These are phyloP conservation scores for Chionoecetes opilio DNA, from an alignment of 1,140 invertebrate genomes.

Conservation along the genomic window DNA sequence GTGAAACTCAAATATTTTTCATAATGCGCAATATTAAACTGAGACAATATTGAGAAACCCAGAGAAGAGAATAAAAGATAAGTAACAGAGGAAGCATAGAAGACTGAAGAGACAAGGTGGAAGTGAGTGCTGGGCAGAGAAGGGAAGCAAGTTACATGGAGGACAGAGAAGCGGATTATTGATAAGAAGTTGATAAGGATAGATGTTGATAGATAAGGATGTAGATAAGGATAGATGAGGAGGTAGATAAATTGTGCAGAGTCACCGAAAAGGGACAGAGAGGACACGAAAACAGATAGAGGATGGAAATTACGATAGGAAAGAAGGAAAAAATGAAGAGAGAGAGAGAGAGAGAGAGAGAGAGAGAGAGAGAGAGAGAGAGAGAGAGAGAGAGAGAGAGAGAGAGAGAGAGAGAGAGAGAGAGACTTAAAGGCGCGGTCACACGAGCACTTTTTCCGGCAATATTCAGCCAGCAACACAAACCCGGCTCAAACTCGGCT, in stretches of 20 bases:
- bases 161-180: too few species aligned
- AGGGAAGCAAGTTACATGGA: background rate
- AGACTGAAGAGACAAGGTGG: background rate
- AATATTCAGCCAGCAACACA: too few species aligned
- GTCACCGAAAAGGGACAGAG: background rate
- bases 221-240: too few species aligned
- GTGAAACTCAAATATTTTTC: background rate
- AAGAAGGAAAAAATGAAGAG: background rate
- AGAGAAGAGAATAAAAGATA: background rate
- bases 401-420: background rate
- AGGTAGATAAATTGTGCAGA: background rate
- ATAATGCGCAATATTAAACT: background rate
- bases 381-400: background rate
- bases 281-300: background rate
- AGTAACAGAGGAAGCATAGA: background rate
- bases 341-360: background rate
- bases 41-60: background rate
- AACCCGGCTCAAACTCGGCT: too few species aligned
- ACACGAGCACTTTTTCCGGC: too few species aligned
- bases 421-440: too few species aligned
- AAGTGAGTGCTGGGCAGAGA: background rate
- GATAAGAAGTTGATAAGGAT: background rate
- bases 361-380: background rate
- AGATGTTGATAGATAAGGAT: too few species aligned
- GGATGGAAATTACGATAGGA: background rate